Base-by-base conservation (phyloP, 2,888 invertebrate genomes). In the Scotopteryx bipunctaria region DNA sequence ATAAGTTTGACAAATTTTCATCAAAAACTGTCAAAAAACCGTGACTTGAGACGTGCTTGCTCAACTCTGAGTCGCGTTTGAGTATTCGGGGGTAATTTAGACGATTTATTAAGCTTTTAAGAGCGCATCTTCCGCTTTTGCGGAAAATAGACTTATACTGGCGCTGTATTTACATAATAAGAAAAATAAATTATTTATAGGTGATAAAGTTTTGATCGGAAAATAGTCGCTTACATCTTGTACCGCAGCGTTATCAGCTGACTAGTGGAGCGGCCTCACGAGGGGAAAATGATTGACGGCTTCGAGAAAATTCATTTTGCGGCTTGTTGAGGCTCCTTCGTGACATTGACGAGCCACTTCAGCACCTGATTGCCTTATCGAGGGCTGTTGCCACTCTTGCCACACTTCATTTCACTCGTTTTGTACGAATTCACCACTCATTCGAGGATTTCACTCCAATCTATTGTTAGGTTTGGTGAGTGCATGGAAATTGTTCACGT, bases 271-370 rank as follows among this genome's bases (percentile, higher is more conserved):
- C 64, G 66, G 63, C 60, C 63, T 66, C 64, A 62, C 64, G 73
- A 83, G 89, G 90, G 89, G 86, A 83, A 88, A 86, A 88, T 89
- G 89, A 90, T 89, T 86, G 90, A 89, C 89, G 78, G 81, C 78
- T 69, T 76, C 78, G 79, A 83, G 87, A 87, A 84, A 87, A 83
- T 89, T 89, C 86, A 89, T 90, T 89, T 88, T 87, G 89, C 73
- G 89, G 89, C 85, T 83, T 84, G 84, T 89, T 82, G 87, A 88
- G 83, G 78, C 40, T 54, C 76, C 77, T 78, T 79, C 76, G 73
- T 72, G 73, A 72, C 73, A 74, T 71, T 69, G 62, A 57, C 59
- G 50, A 60, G 70, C 74, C 72, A 75, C 75, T 74, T 65, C 65
- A 66, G 64, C 62, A 64, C 64, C 67, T 76, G 80, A 81, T 81